phyloP scores from a whole-genome alignment of 2,888 invertebrate genomes.

The Adineta ricciae region DNA sequence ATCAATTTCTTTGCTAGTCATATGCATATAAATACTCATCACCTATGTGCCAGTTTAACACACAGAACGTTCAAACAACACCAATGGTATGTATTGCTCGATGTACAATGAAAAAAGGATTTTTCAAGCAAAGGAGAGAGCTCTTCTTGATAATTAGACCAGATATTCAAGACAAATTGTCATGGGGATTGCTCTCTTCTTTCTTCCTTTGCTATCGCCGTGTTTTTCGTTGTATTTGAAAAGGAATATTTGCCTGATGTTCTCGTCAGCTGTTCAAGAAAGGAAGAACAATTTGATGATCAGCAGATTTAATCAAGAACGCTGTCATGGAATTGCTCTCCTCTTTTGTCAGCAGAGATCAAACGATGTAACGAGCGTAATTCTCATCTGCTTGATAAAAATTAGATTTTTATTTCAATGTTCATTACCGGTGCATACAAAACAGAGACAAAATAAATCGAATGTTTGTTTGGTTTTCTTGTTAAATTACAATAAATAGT shows the following conservation, averaged over 20 bases:
- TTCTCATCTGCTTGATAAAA: too few relatives aligned
- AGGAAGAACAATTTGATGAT: conserved; percentile 7
- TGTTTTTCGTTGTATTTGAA: not conserved
- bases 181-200: conserved; percentile 24
- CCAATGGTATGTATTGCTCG: not conserved
- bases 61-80: not conserved
- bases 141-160: conserved; percentile 18
- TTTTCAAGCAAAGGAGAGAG: conserved; percentile 7
- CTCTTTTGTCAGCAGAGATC: not conserved
- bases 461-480: too few relatives aligned
- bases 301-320: not conserved
- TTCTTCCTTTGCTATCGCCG: not conserved
- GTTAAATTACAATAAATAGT: too few relatives aligned
- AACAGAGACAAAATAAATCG: too few relatives aligned
- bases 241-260: not conserved
- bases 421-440: not conserved
- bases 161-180: not conserved
- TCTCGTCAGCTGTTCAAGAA: not conserved
- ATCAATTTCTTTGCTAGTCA: not conserved
- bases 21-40: not conserved
- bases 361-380: not conserved
- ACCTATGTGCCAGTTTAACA: not conserved
- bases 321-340: conserved; percentile 23
- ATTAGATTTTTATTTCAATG: not conserved
- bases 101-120: not conserved